Evolutionary conservation across 2,888 invertebrate species (phyloP).

Genomic region (Ellobium chinense): DNA sequence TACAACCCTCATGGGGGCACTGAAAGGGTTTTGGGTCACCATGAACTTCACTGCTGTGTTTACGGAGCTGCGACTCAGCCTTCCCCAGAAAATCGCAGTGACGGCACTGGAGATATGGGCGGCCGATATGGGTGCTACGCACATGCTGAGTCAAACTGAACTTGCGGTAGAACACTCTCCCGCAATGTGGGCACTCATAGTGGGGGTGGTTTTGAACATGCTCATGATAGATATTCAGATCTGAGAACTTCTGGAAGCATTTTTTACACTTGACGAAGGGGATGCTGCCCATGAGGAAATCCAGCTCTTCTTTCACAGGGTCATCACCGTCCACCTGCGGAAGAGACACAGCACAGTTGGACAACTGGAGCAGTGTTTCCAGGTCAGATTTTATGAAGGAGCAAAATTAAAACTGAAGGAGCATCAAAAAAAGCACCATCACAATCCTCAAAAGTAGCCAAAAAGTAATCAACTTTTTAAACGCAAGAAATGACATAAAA

Average conservation of each 20-base stretch:
- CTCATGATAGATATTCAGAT: conserved; percentile 28
- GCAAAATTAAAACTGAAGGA: too few relatives aligned
- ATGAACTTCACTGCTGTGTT: conserved; percentile 56
- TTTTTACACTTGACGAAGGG: conserved; percentile 33
- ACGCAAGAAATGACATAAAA: too few relatives aligned
- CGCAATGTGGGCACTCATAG: conserved; percentile 58
- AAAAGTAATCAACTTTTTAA: too few relatives aligned
- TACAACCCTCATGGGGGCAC: conserved; percentile 58
- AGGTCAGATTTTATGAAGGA: too few relatives aligned
- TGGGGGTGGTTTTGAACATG: conserved; percentile 48
- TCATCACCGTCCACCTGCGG: conserved; percentile 20
- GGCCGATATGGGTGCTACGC: conserved; percentile 52
- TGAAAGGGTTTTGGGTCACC: conserved; percentile 57
- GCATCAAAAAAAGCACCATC: too few relatives aligned
- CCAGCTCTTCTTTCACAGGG: conserved; percentile 23
- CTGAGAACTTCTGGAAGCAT: conserved; percentile 39
- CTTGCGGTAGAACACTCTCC: conserved; percentile 54
- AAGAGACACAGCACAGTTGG: too few relatives aligned
- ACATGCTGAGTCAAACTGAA: conserved; percentile 60
- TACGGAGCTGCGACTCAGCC: conserved; percentile 53
- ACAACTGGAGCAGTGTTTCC: too few relatives aligned
- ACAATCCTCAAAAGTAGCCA: too few relatives aligned
- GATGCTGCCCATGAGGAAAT: conserved; percentile 34
- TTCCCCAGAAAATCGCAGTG: conserved; percentile 54
- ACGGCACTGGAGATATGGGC: conserved; percentile 53